Evolutionary conservation across 2,797 vertebrate species (phyloP), one percentile per base, ranked within the genome.

Genomic region (Neosalanx taihuensis): DNA sequence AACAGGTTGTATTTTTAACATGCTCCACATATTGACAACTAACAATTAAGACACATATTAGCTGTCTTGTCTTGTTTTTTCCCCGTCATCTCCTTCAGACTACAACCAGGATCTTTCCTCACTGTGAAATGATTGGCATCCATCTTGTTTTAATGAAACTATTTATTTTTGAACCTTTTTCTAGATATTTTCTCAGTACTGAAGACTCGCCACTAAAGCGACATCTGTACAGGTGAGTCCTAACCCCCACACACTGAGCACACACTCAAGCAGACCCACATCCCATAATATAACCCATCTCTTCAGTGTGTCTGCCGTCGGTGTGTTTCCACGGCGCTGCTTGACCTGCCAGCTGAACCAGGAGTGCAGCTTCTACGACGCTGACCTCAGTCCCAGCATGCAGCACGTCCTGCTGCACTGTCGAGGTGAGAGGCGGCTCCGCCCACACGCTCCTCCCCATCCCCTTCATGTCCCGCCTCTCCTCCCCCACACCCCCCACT

Each of bases 121-220:
- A 46, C 9, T 46, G 1, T 13, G 41, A 46, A 46, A 46, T 46
- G 7, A 46, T 13, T 13, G 3, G 41, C 41, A 12, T 46, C 13
- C 41, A 46, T 46, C 7, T 46, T 46, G 41, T 46, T 46, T 13
- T 46, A 46, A 46, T 3, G 3, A 46, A 46, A 9, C 41, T 41
- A 7, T 5, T 35, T 46, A 46, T 46, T 46, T 13, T 46, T 12
- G 1, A 46, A 46, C 41, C 41, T 41, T 35, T 35, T 35, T 41
- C 37, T 83, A 99, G 97, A 86, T 99, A 95, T 86, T 98, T 98
- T 77, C 88, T 98, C 87, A 97, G 97, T 87, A 98, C 96, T 0
- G 95, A 99, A 81, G 89, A 88, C 37, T 95, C 94, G 0, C 87
- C 95, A 17, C 90, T 93, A 67, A 94, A 93, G 79, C 94, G 96